Conservation (phyloP, 1,140 invertebrate species). For the Penaeus japonicus region DNA sequence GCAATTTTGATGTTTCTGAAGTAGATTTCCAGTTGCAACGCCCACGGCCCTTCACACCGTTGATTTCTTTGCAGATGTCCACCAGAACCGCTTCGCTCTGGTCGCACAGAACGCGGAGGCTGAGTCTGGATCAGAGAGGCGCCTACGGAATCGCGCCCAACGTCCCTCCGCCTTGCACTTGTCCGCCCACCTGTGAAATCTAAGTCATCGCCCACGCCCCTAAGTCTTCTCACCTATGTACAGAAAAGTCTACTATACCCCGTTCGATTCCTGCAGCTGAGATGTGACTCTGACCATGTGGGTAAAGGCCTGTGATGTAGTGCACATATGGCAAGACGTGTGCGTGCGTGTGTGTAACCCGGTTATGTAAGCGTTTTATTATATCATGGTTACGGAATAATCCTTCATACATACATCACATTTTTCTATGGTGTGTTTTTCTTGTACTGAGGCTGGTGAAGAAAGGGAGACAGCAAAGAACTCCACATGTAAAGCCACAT, state of each 20-base stretch:
- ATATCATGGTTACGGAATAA: too few species aligned
- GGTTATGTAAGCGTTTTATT: too few species aligned
- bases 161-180: not conserved
- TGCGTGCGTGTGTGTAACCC: too few species aligned
- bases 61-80: not conserved
- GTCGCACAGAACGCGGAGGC: not conserved
- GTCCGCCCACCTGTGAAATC: slow-evolving; percentile 29
- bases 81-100: slow-evolving; percentile 1
- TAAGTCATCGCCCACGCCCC: not conserved
- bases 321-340: too few species aligned
- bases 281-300: too few species aligned
- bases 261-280: too few species aligned
- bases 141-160: not conserved
- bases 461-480: not conserved
- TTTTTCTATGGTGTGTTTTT: not conserved
- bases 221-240: not conserved
- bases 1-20: too few species aligned
- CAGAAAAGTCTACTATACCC: not conserved
- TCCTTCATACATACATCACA: too few species aligned
- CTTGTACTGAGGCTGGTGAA: not conserved
- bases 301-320: too few species aligned
- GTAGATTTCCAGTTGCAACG: too few species aligned
- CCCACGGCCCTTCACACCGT: too few species aligned
- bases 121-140: not conserved
- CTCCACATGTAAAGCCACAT: not conserved